These are phyloP conservation scores for Montipora capitata DNA, from an alignment of 92 coral and sea anemone genomes.

Conservation along the genomic window DNA sequence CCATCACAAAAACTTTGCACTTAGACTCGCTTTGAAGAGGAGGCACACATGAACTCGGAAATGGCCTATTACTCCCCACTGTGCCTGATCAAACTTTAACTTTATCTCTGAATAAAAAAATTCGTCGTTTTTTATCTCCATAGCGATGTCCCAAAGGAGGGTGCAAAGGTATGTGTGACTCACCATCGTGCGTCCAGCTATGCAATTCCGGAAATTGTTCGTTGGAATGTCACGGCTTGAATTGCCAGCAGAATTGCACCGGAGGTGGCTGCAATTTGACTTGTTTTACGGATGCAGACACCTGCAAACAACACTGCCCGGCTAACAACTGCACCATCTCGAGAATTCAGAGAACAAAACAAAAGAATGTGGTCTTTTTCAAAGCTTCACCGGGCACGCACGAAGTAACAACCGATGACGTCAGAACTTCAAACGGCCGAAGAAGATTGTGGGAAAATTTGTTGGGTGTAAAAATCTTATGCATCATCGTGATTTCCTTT, in stretches of 20 bases:
- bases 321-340: conserved; percentile 7
- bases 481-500: not conserved
- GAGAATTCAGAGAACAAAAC: not conserved
- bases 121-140: not conserved
- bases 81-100: not conserved
- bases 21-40: too few species aligned
- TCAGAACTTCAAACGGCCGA: conserved; percentile 5
- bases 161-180: conserved; percentile 18
- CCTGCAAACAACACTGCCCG: conserved; percentile 36
- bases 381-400: not conserved
- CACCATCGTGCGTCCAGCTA: conserved; percentile 30
- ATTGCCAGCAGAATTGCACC: conserved; percentile 48
- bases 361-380: not conserved
- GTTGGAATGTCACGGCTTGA: conserved; percentile 35
- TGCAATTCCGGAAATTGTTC: conserved; percentile 39
- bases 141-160: conserved; percentile 48
- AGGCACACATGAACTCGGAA: too few species aligned
- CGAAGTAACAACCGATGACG: not conserved
- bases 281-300: conserved; percentile 8
- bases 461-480: not conserved
- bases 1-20: too few species aligned
- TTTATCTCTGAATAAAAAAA: not conserved
- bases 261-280: conserved; percentile 38
- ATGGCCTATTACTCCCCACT: too few species aligned
- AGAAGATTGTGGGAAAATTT: not conserved